Base-by-base conservation (phyloP, 2,113 vertebrate species). In the Menura novaehollandiae region DNA sequence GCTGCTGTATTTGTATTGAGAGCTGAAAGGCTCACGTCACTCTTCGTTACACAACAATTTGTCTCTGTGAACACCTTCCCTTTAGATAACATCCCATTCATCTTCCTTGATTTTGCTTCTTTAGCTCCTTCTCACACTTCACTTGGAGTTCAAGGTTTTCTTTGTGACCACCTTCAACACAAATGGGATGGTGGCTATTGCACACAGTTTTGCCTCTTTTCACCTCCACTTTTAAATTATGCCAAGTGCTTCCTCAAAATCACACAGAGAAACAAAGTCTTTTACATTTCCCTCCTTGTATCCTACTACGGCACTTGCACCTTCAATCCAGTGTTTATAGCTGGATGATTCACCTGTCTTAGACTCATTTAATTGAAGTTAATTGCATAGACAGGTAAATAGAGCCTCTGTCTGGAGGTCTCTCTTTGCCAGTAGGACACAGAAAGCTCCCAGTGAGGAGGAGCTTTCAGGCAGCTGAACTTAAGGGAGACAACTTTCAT, bases 1-100 rank as follows among this genome's bases (percentile, higher is more conserved):
- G 78, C 80, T 88, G 85, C 85, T 96, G 81, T 89, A 84, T 91
- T 94, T 97, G 39, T 95, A 82, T 96, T 95, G 97, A 89, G 78
- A 91, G 88, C 88, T 63, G 74, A 68, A 33, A 33, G 20, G 53
- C 84, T 95, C 86, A 33, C 66, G 73, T 95, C n/a, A 91, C 74
- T 72, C 93, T 97, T 94, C 1, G 16, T 95, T 89, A 96, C 93
- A 78, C 80, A 95, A 95, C 71, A 89, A 94, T 87, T 83, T 49
- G 88, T 95, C 82, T 90, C 68, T 76, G 84, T 71, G 89, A 78
- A 79, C 52, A 69, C 58, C 68, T 82, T 84, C 68, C 44, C 41
- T 76, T 60, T 83, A 43, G 81, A 47, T 20, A 77, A 60, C 21
- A 88, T 51, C 76, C 63, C 60, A 56, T 95, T 95, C 81, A 86